A percentile compares a stretch with the other conserved stretches of the same genome.
phyloP scores from a whole-genome alignment of 2,113 vertebrate genomes.

The Anarhynchus alexandrinus region DNA sequence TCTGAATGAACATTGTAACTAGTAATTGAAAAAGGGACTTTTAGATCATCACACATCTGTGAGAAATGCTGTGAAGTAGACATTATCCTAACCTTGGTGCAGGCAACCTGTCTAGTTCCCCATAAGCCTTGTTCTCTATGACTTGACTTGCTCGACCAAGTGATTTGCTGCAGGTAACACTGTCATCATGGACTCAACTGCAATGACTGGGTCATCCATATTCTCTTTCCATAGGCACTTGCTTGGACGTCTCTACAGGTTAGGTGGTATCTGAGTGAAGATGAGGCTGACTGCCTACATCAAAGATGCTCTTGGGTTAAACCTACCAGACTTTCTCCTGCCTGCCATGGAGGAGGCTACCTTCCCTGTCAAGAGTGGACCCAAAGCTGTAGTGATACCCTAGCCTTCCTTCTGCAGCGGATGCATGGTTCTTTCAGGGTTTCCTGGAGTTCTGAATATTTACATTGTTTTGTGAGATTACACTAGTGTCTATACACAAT shows the following conservation, averaged over 20 bases:
- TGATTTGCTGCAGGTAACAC: not conserved
- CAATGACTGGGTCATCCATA: not conserved
- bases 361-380: rapidly evolving
- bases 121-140: not conserved
- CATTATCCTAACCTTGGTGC: not conserved
- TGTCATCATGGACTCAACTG: not conserved
- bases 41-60: not conserved
- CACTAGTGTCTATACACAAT: not conserved
- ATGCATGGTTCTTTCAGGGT: not conserved
- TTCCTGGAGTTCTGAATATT: not conserved
- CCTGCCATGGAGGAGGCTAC: not conserved
- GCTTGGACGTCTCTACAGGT: not conserved
- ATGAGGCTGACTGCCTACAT: not conserved
- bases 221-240: not conserved
- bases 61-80: not conserved
- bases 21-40: not conserved
- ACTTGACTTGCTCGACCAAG: not conserved
- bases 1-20: not conserved
- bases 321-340: not conserved
- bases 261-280: not conserved
- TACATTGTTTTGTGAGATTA: not conserved
- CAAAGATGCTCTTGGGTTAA: not conserved
- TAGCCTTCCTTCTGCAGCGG: not conserved
- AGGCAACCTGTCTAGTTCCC: not conserved
- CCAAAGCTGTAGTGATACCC: not conserved